Conservation (phyloP, 2,113 vertebrate genomes). For the Willisornis vidua region DNA sequence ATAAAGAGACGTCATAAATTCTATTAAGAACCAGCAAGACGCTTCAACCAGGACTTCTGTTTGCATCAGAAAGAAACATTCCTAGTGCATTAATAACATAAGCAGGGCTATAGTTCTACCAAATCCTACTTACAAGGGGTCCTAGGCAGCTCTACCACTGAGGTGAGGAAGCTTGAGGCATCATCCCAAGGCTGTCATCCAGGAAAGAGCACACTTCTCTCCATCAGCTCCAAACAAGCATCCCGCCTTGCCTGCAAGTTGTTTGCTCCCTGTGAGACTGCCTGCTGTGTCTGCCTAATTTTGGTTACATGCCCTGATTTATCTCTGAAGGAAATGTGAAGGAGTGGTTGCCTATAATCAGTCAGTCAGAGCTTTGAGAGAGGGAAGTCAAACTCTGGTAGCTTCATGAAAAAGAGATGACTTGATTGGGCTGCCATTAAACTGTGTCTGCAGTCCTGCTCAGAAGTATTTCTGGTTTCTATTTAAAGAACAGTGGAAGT, state of each 20-base stretch:
- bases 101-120: not conserved
- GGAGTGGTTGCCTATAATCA: not conserved
- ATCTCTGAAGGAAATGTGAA: not conserved
- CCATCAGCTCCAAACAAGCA: not conserved
- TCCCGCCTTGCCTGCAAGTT: rapidly evolving
- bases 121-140: rapidly evolving
- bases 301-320: not conserved
- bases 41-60: not conserved
- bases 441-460: not conserved
- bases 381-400: not conserved
- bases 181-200: not conserved
- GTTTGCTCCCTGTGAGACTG: not conserved
- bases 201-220: not conserved
- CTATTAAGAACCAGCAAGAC: not conserved
- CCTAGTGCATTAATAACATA: not conserved
- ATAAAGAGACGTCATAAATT: not conserved
- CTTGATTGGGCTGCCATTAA: not conserved
- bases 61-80: not conserved
- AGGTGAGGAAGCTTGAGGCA: not conserved
- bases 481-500: conserved; percentile 38
- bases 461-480: conserved; percentile 34
- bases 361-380: not conserved
- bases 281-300: not conserved
- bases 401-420: not conserved
- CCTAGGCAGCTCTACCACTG: rapidly evolving